Conservation (phyloP, 2,113 vertebrate species). For the Oncorhynchus tshawytscha region DNA sequence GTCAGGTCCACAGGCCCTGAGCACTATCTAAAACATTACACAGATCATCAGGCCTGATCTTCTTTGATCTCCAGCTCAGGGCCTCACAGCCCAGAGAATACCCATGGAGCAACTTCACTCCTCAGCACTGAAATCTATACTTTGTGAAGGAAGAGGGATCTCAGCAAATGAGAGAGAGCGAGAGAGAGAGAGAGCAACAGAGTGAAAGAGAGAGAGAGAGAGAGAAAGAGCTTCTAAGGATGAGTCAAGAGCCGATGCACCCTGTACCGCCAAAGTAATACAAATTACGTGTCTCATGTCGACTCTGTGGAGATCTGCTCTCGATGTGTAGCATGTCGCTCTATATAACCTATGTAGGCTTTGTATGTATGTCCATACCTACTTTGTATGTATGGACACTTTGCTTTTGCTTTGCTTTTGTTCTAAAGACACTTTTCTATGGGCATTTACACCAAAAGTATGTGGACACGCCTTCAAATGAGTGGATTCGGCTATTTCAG, state of each 20-base stretch:
- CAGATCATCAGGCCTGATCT: slow-evolving; percentile 51
- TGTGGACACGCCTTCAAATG: no score
- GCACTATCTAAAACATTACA: slow-evolving; percentile 44
- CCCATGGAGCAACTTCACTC: slow-evolving; percentile 14
- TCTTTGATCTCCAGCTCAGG: slow-evolving; percentile 60
- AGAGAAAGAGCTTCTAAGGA: slow-evolving; percentile 39
- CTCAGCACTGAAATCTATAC: slow-evolving; percentile 53
- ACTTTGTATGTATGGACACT: not conserved
- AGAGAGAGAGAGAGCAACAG: no score
- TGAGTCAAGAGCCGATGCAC: slow-evolving; percentile 23
- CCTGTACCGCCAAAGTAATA: slow-evolving; percentile 37
- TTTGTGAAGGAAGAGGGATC: slow-evolving; percentile 36
- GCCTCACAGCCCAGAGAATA: slow-evolving; percentile 17
- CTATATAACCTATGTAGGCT: not conserved
- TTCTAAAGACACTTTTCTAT: no score
- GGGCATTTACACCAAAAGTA: no score
- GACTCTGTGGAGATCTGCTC: slow-evolving; percentile 30
- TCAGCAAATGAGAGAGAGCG: slow-evolving; percentile 27
- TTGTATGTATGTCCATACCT: not conserved
- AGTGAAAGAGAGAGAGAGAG: no score
- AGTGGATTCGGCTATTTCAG: no score
- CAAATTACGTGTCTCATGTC: slow-evolving; percentile 48
- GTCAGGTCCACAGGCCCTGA: slow-evolving; percentile 53
- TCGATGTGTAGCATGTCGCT: slow-evolving; percentile 32
- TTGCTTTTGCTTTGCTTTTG: no score